Percentiles rank a stretch among this genome's conserved stretches.
phyloP scores from a whole-genome alignment of 2,797 vertebrate genomes.

The Dendrocincla fuliginosa region DNA sequence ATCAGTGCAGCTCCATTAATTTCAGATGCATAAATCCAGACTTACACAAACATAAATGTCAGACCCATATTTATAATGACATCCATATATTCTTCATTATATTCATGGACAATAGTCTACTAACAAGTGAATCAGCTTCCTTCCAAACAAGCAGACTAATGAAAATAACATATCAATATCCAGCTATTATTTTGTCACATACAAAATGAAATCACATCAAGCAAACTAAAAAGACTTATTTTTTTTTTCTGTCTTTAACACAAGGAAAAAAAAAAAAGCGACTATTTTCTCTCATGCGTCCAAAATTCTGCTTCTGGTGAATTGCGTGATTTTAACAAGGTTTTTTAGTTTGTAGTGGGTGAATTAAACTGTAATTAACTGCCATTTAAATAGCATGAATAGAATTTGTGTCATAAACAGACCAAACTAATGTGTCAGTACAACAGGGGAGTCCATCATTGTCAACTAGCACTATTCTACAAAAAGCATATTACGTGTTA shows the following conservation, averaged over 20 bases:
- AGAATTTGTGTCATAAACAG: not conserved
- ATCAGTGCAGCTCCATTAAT: not conserved
- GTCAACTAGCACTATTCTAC: not conserved
- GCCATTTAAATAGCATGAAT: not conserved
- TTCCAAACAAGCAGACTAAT: not conserved
- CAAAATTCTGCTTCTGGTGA: conserved; percentile 47
- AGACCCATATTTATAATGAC: not conserved
- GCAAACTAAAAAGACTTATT: not conserved
- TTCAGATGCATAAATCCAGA: conserved; percentile 6
- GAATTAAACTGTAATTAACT: conserved; percentile 1
- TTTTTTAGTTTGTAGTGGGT: not conserved
- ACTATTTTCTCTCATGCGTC: not conserved
- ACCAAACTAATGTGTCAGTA: not conserved
- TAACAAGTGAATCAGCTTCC: conserved; percentile 12
- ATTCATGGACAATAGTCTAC: not conserved
- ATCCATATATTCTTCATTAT: not conserved
- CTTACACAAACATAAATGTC: not conserved
- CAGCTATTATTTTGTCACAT: not conserved
- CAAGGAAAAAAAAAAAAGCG: not conserved
- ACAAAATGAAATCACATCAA: not conserved
- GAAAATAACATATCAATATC: conserved; percentile 2
- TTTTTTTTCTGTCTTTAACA: not conserved
- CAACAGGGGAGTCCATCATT: not conserved
- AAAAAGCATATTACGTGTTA: not conserved
- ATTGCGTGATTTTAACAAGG: not conserved